phyloP scores from a whole-genome alignment of 2,888 invertebrate species.

The Stenchaetothrips biformis region DNA sequence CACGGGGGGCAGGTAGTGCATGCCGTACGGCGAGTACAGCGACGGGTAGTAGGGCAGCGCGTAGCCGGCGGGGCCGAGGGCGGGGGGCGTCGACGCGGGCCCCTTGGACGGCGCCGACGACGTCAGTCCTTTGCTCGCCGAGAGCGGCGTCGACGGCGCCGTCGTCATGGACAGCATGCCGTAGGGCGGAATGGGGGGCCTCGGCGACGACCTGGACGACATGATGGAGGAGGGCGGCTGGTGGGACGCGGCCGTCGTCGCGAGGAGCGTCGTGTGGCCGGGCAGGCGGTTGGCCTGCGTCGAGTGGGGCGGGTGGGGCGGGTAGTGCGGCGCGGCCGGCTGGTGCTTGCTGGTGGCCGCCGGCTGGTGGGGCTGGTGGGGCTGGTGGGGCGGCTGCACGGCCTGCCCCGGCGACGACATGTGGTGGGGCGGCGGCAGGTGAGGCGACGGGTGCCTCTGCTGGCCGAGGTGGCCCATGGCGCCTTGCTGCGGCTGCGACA shows the following conservation, averaged over 20 bases:
- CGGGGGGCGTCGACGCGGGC: slow-evolving; percentile 36
- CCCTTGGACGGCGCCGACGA: slow-evolving; percentile 33
- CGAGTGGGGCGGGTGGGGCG: slow-evolving; percentile 14
- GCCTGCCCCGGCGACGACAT: slow-evolving; percentile 27
- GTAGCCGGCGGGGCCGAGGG: slow-evolving; percentile 35
- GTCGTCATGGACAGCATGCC: slow-evolving; percentile 46
- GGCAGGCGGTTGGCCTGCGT: slow-evolving; percentile 31
- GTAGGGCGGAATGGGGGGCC: slow-evolving; percentile 39
- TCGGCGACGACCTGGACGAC: slow-evolving; percentile 43
- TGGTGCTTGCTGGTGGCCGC: slow-evolving; percentile 29
- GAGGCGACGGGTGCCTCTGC: slow-evolving; percentile 30
- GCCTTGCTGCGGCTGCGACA: slow-evolving; percentile 33
- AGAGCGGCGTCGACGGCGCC: slow-evolving; percentile 38
- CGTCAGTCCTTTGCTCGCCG: slow-evolving; percentile 34
- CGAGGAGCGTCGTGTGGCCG: slow-evolving; percentile 33
- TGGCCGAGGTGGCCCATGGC: slow-evolving; percentile 31
- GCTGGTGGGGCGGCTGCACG: slow-evolving; percentile 15
- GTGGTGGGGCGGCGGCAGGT: slow-evolving; percentile 34
- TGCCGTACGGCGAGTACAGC: slow-evolving; percentile 73
- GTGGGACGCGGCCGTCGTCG: slow-evolving; percentile 38
- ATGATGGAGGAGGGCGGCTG: slow-evolving; percentile 52
- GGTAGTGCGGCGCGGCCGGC: not conserved
- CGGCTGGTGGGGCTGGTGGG: not conserved
- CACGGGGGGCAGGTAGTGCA: slow-evolving; percentile 34
- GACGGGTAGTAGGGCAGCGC: slow-evolving; percentile 56